Conservation (phyloP, 2,888 invertebrate genomes). For the Protophormia terraenovae region DNA sequence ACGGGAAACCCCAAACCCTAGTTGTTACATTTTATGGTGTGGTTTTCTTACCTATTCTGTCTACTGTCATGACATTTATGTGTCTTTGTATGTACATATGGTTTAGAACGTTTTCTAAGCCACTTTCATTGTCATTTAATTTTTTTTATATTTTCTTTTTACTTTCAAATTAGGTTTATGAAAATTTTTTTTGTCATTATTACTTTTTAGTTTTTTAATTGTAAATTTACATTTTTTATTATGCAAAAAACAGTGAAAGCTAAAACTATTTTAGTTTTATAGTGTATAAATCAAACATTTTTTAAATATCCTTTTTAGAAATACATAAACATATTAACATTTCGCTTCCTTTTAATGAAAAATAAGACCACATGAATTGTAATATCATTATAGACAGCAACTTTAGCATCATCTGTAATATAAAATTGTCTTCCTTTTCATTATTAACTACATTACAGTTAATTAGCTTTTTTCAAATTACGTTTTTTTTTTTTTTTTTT, state of each 20-base stretch:
- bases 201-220: not conserved
- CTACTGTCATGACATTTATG: conserved; percentile 18
- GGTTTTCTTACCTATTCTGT: not conserved
- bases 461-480: conserved; percentile 35
- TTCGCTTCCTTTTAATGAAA: too few relatives aligned
- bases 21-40: too few relatives aligned
- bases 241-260: not conserved
- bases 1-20: too few relatives aligned
- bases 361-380: too few relatives aligned
- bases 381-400: too few relatives aligned
- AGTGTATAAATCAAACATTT: not conserved
- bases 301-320: too few relatives aligned
- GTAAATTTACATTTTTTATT: not conserved
- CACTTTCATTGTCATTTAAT: conserved; percentile 22
- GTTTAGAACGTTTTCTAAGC: not conserved
- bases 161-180: not conserved
- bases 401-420: too few relatives aligned
- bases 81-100: not conserved
- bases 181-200: not conserved
- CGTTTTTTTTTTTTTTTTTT: too few relatives aligned
- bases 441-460: conserved; percentile 22
- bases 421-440: conserved; percentile 5
- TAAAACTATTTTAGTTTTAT: not conserved
- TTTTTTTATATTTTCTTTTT: not conserved
- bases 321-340: too few relatives aligned